Conservation (phyloP, 2,888 invertebrate species). For the Tachina grossa region DNA sequence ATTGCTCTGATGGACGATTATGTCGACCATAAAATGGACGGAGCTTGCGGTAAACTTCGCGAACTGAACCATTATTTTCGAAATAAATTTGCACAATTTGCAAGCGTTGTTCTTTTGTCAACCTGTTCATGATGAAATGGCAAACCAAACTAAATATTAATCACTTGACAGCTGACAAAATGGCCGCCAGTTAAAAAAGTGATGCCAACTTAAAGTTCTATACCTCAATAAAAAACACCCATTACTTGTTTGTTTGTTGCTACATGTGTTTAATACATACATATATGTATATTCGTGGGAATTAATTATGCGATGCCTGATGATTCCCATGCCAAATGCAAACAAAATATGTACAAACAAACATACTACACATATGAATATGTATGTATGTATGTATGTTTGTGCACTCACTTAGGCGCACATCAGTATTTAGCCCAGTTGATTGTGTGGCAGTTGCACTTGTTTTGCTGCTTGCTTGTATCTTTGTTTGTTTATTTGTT, state of each 20-base stretch:
- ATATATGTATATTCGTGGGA: constrained; percentile 74
- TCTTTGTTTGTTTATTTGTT: constrained; percentile 62
- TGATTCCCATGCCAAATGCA: constrained; percentile 72
- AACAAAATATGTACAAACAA: constrained; percentile 8
- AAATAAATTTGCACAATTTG: too few relatives aligned
- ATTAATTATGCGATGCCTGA: constrained; percentile 73
- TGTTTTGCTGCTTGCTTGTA: constrained; percentile 55
- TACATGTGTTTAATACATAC: constrained; percentile 69
- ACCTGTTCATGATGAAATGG: too few relatives aligned
- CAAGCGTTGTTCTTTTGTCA: too few relatives aligned
- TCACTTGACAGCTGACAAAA: too few relatives aligned
- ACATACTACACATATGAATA: constrained; percentile 1
- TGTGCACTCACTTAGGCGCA: constrained; percentile 21
- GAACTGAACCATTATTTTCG: too few relatives aligned
- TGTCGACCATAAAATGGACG: too few relatives aligned
- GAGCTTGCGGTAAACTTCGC: too few relatives aligned
- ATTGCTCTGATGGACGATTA: too few relatives aligned
- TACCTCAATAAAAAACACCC: too few relatives aligned
- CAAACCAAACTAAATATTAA: too few relatives aligned
- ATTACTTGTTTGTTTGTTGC: constrained; percentile 12
- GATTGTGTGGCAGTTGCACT: constrained; percentile 61
- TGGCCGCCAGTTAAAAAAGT: too few relatives aligned
- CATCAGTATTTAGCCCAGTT: constrained; percentile 35
- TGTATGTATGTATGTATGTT: not conserved
- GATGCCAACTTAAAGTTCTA: too few relatives aligned